Percentiles rank a stretch among this genome's conserved stretches.
phyloP scores from a whole-genome alignment of 2,888 invertebrate genomes.

The Nephrotoma flavescens region DNA sequence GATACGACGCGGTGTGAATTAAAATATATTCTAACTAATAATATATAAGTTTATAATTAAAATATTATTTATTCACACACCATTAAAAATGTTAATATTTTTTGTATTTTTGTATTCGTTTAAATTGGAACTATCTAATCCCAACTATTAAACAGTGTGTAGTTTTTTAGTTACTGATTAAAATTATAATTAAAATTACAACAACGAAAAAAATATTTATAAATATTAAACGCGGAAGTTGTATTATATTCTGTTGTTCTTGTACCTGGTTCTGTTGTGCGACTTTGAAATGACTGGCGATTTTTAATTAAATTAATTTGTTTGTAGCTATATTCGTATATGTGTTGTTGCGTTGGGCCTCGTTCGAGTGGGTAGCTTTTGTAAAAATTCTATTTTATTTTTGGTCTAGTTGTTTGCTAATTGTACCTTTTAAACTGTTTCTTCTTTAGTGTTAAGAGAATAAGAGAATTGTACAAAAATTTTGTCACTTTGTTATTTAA shows the following conservation, averaged over 20 bases:
- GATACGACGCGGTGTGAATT: background rate
- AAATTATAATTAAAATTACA: background rate
- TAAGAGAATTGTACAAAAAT: background rate
- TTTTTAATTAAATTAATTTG: background rate
- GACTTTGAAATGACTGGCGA: background rate
- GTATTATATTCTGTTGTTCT: background rate
- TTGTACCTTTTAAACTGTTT: background rate
- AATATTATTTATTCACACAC: background rate
- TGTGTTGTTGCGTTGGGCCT: background rate
- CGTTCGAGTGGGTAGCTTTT: background rate
- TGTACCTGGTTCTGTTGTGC: background rate
- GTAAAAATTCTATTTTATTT: background rate
- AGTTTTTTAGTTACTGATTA: background rate
- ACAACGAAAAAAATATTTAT: background rate
- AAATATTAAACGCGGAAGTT: background rate
- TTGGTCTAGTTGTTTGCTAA: background rate
- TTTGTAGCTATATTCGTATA: background rate
- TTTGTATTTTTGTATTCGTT: background rate
- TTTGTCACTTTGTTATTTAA: background rate
- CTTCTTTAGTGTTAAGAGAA: background rate
- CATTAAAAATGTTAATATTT: background rate
- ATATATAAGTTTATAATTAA: background rate
- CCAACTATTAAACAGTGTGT: background rate
- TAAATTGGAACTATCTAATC: background rate
- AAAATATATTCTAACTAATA: background rate